A percentile compares a stretch with the other conserved stretches of the same genome.
These are phyloP conservation scores for Diabrotica virgifera DNA, from an alignment of 1,140 invertebrate genomes.

Conservation along the genomic window DNA sequence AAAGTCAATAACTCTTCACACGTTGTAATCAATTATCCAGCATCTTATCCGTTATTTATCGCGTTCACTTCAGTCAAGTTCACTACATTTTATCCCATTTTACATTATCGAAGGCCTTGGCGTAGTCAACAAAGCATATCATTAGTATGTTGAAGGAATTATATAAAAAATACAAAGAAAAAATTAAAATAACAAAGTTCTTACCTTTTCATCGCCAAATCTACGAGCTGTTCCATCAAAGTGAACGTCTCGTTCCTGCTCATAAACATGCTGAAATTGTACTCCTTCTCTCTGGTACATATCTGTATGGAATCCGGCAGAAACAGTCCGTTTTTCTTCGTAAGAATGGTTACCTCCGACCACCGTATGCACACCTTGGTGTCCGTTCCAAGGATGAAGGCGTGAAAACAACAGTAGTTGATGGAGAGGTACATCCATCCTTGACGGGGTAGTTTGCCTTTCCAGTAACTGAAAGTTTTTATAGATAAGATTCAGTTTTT, in stretches of 20 bases:
- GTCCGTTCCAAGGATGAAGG: conserved; percentile 88
- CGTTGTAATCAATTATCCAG: no score
- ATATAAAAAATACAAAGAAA: no score
- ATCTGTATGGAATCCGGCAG: conserved; percentile 86
- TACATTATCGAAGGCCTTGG: no score
- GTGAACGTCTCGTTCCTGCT: conserved; percentile 85
- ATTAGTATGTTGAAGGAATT: no score
- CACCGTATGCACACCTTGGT: conserved; percentile 83
- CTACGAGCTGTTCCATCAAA: conserved; percentile 92
- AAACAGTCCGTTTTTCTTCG: conserved; percentile 72
- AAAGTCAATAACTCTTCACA: no score
- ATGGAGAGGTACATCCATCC: conserved; percentile 96
- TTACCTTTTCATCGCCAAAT: conserved; percentile 92
- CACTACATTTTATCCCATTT: no score
- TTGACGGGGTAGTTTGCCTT: conserved; percentile 85
- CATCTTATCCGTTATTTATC: no score
- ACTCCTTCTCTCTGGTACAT: conserved; percentile 75
- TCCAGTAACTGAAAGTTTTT: conserved; percentile 73
- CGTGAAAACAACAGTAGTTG: conserved; percentile 94
- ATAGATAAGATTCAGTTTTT: no score
- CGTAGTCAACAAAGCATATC: no score
- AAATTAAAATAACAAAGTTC: background rate
- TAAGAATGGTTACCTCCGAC: conserved; percentile 74
- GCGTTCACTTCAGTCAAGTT: no score
- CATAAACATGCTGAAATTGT: conserved; percentile 88